Conservation (phyloP, 2,888 invertebrate genomes). For the Tridacna gigas region DNA sequence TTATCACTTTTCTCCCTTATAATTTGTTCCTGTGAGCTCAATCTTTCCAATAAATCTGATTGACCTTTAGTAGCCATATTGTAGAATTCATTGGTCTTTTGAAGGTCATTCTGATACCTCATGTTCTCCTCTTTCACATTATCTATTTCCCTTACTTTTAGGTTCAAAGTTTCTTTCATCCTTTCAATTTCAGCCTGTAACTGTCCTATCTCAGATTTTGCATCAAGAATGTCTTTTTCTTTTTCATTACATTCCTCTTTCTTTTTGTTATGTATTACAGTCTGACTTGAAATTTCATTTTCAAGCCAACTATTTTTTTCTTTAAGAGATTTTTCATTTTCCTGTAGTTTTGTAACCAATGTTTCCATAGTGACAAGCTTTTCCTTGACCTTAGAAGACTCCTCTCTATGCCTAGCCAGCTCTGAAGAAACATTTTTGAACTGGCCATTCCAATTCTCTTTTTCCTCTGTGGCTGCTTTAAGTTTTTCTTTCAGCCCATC, state of each 20-base stretch:
- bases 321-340: conserved; percentile 42
- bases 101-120: conserved; percentile 30
- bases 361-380: conserved; percentile 41
- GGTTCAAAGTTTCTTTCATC: conserved; percentile 30
- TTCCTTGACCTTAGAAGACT: conserved; percentile 34
- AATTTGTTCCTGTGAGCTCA: conserved; percentile 39
- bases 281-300: conserved; percentile 22
- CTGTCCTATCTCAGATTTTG: conserved; percentile 23
- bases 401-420: conserved; percentile 33
- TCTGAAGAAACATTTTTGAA: conserved; percentile 15
- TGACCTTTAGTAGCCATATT: conserved; percentile 58
- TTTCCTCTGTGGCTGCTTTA: neutral
- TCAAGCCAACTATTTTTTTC: conserved; percentile 31
- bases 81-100: conserved; percentile 54
- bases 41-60: conserved; percentile 50
- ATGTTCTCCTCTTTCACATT: conserved; percentile 25
- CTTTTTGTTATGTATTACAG: conserved; percentile 32
- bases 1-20: conserved; percentile 40
- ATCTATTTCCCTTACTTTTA: conserved; percentile 37
- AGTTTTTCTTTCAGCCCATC: conserved; percentile 41
- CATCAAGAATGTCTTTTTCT: conserved; percentile 42
- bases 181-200: conserved; percentile 42
- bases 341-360: conserved; percentile 36
- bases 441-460: conserved; percentile 31
- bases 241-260: conserved; percentile 38